phyloP scores from a whole-genome alignment of 2,113 vertebrate species.

The Vombatus ursinus region DNA sequence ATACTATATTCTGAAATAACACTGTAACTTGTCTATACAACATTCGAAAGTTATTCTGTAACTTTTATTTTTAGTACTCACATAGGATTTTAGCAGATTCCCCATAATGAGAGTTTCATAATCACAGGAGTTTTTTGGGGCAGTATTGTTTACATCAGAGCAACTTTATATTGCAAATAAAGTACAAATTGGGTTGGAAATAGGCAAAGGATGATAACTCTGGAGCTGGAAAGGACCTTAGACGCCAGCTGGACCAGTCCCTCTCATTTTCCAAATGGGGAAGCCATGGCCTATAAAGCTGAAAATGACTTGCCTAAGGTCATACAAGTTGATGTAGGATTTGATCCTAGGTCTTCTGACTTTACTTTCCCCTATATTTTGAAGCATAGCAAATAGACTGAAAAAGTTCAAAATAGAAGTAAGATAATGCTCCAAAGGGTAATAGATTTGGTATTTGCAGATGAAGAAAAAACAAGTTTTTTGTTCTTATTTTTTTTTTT shows the following conservation, averaged over 20 bases:
- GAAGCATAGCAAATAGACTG: neutral
- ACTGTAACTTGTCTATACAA: neutral
- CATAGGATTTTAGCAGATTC: neutral
- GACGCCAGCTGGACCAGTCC: neutral
- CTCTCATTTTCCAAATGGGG: neutral
- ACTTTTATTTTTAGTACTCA: neutral
- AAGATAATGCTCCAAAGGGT: neutral
- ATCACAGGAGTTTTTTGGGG: neutral
- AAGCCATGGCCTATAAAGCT: neutral
- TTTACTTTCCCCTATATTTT: neutral
- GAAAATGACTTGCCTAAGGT: neutral
- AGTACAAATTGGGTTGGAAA: neutral
- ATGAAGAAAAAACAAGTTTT: neutral
- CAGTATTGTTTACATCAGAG: neutral
- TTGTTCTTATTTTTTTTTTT: neutral
- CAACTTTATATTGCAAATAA: neutral
- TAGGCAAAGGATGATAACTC: neutral
- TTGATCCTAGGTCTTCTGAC: neutral
- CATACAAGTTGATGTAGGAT: neutral
- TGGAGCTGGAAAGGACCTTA: neutral
- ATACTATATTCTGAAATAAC: neutral
- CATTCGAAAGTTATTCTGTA: neutral
- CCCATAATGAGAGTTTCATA: neutral
- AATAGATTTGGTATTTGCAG: neutral
- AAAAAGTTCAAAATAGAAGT: neutral